phyloP scores from a whole-genome alignment of 2,888 invertebrate species.

The Desoria tigrina region DNA sequence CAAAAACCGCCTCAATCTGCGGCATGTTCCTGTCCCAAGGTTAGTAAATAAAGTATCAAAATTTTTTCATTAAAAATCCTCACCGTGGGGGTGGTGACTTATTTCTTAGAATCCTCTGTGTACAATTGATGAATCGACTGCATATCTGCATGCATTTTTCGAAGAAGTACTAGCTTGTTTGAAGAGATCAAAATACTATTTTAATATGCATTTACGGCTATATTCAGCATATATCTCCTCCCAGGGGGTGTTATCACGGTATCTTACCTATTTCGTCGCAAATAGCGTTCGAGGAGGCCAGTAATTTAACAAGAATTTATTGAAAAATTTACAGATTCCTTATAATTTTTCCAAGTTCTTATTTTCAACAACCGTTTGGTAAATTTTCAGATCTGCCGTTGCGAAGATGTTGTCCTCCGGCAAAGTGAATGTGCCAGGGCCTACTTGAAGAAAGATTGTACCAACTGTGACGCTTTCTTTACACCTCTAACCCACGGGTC shows the following conservation, averaged over 20 bases:
- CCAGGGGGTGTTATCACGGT: too few species aligned
- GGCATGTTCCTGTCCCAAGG: background rate
- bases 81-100: too few species aligned
- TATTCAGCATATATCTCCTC: too few species aligned
- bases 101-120: too few species aligned
- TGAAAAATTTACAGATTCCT: background rate
- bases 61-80: too few species aligned
- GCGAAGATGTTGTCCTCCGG: background rate
- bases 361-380: too few species aligned
- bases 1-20: background rate
- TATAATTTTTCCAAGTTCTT: background rate
- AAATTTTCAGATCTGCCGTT: background rate
- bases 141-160: too few species aligned
- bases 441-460: slow-evolving; percentile 26
- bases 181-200: too few species aligned
- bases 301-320: background rate
- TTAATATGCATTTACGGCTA: too few species aligned
- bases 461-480: slow-evolving; percentile 28
- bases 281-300: background rate
- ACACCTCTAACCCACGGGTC: slow-evolving; percentile 19
- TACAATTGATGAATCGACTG: too few species aligned
- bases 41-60: background rate
- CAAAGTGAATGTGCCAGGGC: slow-evolving; percentile 26
- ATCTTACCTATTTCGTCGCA: too few species aligned
- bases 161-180: too few species aligned